Evolutionary conservation across 2,797 vertebrate species (phyloP).

Genomic region (Sebastes goodei): DNA sequence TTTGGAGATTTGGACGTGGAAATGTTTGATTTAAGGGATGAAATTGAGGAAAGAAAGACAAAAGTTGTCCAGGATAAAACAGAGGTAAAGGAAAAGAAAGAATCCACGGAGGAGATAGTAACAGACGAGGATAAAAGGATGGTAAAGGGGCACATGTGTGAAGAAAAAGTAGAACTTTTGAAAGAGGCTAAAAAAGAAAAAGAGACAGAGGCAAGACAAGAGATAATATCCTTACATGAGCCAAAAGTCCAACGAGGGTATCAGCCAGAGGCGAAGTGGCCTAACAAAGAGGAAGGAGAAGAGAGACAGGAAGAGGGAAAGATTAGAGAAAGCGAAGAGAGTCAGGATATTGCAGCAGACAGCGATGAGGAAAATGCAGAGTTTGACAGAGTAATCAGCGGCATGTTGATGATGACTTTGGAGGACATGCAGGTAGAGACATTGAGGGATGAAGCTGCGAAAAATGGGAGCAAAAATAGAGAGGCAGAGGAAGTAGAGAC

Average conservation of each 20-base stretch:
- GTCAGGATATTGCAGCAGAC: background rate
- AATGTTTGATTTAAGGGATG: conserved; percentile 66
- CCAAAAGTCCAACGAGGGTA: conserved; percentile 2
- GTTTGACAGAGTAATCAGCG: conserved; percentile 69
- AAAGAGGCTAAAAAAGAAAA: background rate
- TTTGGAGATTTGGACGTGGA: conserved; percentile 55
- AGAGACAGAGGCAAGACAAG: background rate
- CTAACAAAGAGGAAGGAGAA: background rate
- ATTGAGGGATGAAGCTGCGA: background rate
- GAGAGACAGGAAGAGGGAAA: background rate
- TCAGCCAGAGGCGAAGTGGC: conserved; percentile 5
- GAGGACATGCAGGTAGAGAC: conserved; percentile 59
- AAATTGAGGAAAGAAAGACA: background rate
- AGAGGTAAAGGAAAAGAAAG: background rate
- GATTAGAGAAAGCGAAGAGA: conserved; percentile 1
- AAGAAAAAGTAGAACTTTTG: background rate
- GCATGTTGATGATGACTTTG: conserved; percentile 71
- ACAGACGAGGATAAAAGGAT: background rate
- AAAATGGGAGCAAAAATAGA: background rate
- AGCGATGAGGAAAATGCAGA: conserved; percentile 62
- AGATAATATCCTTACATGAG: background rate
- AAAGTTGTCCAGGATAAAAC: background rate
- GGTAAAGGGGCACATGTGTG: background rate
- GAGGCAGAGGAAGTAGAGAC: background rate
- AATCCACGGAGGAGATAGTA: background rate